Evolutionary conservation across 2,113 vertebrate genomes (phyloP).

Genomic region (Elephas maximus): DNA sequence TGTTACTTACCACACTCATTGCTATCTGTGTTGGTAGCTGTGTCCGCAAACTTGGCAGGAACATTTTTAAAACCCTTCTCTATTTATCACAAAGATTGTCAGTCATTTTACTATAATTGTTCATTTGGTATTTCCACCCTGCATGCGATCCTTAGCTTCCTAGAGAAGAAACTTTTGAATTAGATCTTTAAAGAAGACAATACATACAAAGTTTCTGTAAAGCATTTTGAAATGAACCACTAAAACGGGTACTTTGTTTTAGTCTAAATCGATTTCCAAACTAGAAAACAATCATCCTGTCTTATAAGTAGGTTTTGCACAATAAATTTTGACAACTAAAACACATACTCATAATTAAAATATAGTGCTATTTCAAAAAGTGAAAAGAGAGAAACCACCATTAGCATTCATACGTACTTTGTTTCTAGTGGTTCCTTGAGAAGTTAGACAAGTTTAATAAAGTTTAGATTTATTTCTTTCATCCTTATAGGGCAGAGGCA

Average conservation of each 20-base stretch:
- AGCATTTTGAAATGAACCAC: not conserved
- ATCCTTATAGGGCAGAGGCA: not conserved
- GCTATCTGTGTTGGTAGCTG: slow-evolving; percentile 72
- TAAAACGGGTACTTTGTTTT: not conserved
- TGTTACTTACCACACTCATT: slow-evolving; percentile 56
- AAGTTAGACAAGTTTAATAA: not conserved
- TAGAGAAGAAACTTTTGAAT: not conserved
- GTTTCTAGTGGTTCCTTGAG: not conserved
- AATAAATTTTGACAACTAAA: not conserved
- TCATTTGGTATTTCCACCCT: slow-evolving; percentile 61
- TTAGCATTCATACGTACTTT: not conserved
- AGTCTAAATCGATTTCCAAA: slow-evolving; percentile 10
- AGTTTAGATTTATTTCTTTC: not conserved
- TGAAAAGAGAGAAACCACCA: not conserved
- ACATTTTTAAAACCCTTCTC: slow-evolving; percentile 60
- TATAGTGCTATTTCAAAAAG: not conserved
- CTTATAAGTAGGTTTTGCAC: not conserved
- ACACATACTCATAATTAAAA: not conserved
- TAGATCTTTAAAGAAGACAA: slow-evolving; percentile 52
- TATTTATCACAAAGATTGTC: slow-evolving; percentile 70
- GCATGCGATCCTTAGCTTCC: slow-evolving; percentile 58
- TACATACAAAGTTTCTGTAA: not conserved
- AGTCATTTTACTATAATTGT: slow-evolving; percentile 70
- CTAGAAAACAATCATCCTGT: not conserved
- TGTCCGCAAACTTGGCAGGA: slow-evolving; percentile 77